Conservation (phyloP, 2,888 invertebrate genomes). For the Scrobipalpa atriplicella region DNA sequence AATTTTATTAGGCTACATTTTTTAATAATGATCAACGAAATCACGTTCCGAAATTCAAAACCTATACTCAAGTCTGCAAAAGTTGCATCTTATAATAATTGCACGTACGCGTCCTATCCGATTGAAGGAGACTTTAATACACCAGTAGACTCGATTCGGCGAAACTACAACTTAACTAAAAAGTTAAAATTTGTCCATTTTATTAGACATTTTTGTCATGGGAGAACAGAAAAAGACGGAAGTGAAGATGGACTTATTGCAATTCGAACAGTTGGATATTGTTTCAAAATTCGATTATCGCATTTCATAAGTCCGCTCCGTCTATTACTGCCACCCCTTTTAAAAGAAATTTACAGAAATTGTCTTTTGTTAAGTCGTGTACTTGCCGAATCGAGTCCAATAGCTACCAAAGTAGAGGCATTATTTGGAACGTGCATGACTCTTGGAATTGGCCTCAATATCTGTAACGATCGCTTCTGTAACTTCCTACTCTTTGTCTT, state of each 20-base stretch:
- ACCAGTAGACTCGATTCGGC: too few species aligned
- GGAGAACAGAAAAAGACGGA: too few species aligned
- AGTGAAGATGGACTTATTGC: too few species aligned
- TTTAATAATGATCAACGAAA: background rate
- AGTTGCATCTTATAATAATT: conserved; percentile 22
- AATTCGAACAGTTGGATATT: too few species aligned
- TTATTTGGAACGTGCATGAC: conserved; percentile 21
- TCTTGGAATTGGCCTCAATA: conserved; percentile 17
- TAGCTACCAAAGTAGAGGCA: background rate
- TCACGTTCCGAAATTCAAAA: background rate
- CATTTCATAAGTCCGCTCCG: too few species aligned
- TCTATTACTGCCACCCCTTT: too few species aligned
- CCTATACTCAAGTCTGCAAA: background rate
- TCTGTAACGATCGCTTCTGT: conserved; percentile 16
- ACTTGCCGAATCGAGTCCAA: background rate
- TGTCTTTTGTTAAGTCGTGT: too few species aligned
- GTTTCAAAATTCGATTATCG: too few species aligned
- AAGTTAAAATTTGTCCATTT: too few species aligned
- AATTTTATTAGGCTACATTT: background rate
- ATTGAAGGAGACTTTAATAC: conserved; percentile 1
- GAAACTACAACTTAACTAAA: too few species aligned
- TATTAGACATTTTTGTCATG: too few species aligned
- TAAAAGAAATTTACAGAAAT: too few species aligned
- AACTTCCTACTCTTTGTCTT: conserved; percentile 19
- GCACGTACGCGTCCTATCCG: conserved; percentile 24